phyloP scores from a whole-genome alignment of 1,140 invertebrate genomes.

The Idris sp. region DNA sequence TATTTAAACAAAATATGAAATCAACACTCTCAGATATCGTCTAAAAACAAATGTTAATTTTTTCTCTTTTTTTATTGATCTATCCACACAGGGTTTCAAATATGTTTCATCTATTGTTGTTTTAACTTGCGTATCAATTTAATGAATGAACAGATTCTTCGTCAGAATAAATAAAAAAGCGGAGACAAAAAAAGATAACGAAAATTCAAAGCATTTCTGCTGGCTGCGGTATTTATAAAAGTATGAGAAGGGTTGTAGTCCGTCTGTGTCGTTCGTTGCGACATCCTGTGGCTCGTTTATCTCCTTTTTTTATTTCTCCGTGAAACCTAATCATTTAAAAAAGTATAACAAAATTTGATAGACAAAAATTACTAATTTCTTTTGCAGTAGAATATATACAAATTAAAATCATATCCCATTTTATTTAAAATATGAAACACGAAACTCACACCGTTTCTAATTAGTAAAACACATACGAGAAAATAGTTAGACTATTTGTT shows the following conservation, averaged over 20 bases:
- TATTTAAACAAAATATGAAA: too few species aligned
- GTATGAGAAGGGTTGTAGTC: conserved; percentile 17
- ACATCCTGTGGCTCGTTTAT: conserved; percentile 69
- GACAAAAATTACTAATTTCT: too few species aligned
- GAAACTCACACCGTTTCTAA: too few species aligned
- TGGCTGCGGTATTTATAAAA: conserved; percentile 29
- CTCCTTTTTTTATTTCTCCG: conserved; percentile 39
- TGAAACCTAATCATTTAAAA: conserved; percentile 32
- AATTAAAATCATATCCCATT: too few species aligned
- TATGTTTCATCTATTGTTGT: too few species aligned
- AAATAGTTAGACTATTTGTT: background rate
- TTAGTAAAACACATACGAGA: too few species aligned
- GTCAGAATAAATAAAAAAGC: background rate
- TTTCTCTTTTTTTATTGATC: too few species aligned
- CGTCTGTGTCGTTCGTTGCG: conserved; percentile 42
- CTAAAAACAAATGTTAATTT: too few species aligned
- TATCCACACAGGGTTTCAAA: too few species aligned
- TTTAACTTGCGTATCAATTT: background rate
- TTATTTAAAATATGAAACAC: too few species aligned
- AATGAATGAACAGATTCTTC: background rate
- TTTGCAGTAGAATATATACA: background rate
- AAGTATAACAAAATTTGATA: too few species aligned
- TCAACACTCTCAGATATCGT: too few species aligned
- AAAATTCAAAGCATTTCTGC: conserved; percentile 18
- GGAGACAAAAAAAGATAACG: background rate